Evolutionary conservation across 2,113 vertebrate genomes (phyloP).

Genomic region (Cervus canadensis): DNA sequence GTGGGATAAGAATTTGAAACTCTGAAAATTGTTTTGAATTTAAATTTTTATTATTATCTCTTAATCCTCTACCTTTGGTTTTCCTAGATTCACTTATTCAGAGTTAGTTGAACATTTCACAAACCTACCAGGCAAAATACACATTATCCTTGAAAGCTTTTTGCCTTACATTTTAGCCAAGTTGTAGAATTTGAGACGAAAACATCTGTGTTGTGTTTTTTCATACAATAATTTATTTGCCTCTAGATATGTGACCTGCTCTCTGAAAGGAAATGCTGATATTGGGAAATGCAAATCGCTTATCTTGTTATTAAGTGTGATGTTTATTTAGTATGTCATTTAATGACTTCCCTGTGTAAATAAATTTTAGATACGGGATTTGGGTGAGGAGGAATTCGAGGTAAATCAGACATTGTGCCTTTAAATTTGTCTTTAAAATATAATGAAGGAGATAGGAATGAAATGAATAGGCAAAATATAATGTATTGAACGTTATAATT

Average conservation of each 20-base stretch:
- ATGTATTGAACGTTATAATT: neutral
- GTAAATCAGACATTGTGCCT: neutral
- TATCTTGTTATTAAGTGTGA: neutral
- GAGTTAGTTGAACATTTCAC: neutral
- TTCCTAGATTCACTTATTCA: neutral
- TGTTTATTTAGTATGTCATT: constrained; percentile 32
- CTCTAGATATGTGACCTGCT: neutral
- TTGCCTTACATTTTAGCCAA: constrained; percentile 7
- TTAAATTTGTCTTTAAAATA: constrained; percentile 1
- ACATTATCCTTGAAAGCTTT: neutral
- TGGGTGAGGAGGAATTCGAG: neutral
- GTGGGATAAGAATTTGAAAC: neutral
- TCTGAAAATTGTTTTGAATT: constrained; percentile 26
- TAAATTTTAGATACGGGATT: neutral
- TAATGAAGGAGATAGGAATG: neutral
- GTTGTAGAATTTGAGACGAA: neutral
- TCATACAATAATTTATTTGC: neutral
- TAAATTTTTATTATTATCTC: neutral
- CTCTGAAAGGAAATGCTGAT: constrained; percentile 21
- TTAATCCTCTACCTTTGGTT: neutral
- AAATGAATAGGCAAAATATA: neutral
- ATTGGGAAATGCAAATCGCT: neutral
- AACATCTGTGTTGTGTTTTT: constrained; percentile 1
- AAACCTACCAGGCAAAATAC: neutral
- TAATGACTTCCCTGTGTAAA: neutral